These are phyloP conservation scores for Allobates femoralis DNA, from an alignment of 2,797 vertebrate genomes.

Conservation along the genomic window DNA sequence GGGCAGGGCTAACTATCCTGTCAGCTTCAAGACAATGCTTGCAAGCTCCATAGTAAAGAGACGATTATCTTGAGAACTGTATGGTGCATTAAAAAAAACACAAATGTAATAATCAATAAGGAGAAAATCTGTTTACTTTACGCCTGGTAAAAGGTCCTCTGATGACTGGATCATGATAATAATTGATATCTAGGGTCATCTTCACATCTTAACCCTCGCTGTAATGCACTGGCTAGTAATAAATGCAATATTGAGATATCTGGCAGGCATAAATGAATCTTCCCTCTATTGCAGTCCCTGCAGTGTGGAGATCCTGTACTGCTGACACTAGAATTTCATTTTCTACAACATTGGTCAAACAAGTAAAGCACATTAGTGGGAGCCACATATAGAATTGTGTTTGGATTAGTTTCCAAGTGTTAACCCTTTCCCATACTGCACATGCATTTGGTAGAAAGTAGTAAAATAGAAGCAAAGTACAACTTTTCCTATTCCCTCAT, in stretches of 20 bases:
- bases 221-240: background rate
- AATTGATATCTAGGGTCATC: background rate
- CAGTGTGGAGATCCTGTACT: background rate
- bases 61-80: too few relatives aligned
- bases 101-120: too few relatives aligned
- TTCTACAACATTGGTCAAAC: background rate
- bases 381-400: background rate
- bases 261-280: background rate
- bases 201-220: background rate
- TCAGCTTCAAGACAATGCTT: too few relatives aligned
- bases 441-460: background rate
- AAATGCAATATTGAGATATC: background rate
- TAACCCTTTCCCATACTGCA: slow-evolving; percentile 13
- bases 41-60: too few relatives aligned
- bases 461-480: background rate
- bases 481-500: background rate
- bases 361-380: background rate
- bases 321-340: background rate
- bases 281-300: background rate
- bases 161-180: background rate
- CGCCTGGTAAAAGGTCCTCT: too few relatives aligned
- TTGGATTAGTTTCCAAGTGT: slow-evolving; percentile 23
- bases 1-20: too few relatives aligned
- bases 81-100: too few relatives aligned
- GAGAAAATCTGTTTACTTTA: too few relatives aligned